Evolutionary conservation across 2,888 invertebrate species (phyloP), one percentile per base, ranked within the genome.

Genomic region (Cryptocheilus praepositus): DNA sequence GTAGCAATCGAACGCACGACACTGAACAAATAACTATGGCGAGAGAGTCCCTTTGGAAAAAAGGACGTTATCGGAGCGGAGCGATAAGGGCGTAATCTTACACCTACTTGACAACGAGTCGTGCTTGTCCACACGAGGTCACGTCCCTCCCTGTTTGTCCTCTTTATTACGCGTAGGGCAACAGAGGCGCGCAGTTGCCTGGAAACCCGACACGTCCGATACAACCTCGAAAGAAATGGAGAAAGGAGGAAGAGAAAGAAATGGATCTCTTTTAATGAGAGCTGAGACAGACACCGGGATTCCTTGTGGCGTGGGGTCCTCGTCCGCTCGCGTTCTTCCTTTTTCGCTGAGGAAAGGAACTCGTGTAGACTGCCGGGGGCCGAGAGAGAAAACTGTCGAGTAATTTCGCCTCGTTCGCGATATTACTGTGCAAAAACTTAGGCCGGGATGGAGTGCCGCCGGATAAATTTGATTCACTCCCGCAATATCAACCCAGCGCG

Each of bases 11-110:
- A 80, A 81, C 76, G 66, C 79, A 81, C 79, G 79, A 81, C 81
- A 73, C 64, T 65, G 74, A 80, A 85, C 85, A 86, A 86, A 86
- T 86, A 85, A 83, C 80, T 64, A 62, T 61, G 60, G 59, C 52
- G n/a, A 21, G 36, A 45, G 43, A 57, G 36, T 16, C 5, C 36
- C 4, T 8, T 43, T 7, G 56, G 46, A 58, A 13, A 18, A n/a
- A 45, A 36, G 18, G 28, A 53, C 8, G 53, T 5, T 25, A 5
- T 43, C 74, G 71, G 36, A 7, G 8, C 75, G 69, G 71, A 69
- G 73, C 80, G 85, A 86, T 84, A 85, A 85, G 86, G 79, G 76
- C 80, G 83, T 83, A 83, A 86, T 86, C 85, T 85, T 82, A 81
- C 86, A 86, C 86, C 84, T 83, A 78, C 81, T 75, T 74, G 36